These are phyloP conservation scores for Ectemnius cavifrons DNA, from an alignment of 2,888 invertebrate genomes.

Conservation along the genomic window DNA sequence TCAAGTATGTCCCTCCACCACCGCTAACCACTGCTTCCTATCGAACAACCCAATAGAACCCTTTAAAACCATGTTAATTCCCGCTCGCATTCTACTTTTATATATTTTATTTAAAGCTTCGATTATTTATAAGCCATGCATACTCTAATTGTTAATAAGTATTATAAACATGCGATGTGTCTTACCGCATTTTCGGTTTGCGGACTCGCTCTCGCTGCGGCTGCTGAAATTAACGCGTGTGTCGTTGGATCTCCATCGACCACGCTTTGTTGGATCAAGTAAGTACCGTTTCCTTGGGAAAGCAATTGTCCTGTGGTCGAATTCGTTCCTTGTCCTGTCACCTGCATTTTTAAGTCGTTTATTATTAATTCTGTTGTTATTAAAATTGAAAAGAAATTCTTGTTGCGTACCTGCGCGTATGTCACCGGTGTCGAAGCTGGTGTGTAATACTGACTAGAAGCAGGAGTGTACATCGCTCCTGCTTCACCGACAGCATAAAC, in stretches of 20 bases:
- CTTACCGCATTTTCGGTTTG: constrained; percentile 85
- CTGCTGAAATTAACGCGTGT: constrained; percentile 79
- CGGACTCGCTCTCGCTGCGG: constrained; percentile 83
- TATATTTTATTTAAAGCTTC: too few species aligned
- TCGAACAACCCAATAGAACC: constrained; percentile 69
- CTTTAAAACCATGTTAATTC: constrained; percentile 47
- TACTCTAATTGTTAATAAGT: too few species aligned
- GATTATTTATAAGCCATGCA: too few species aligned
- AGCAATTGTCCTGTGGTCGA: constrained; percentile 76
- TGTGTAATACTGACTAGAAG: constrained; percentile 86
- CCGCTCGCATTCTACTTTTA: too few species aligned
- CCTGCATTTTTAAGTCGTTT: constrained; percentile 53
- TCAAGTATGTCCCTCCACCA: constrained; percentile 79
- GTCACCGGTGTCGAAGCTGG: constrained; percentile 82
- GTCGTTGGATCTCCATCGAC: constrained; percentile 83
- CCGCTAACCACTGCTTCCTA: constrained; percentile 78
- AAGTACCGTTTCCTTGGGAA: constrained; percentile 79
- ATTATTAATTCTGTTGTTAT: not conserved
- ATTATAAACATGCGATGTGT: constrained; percentile 43
- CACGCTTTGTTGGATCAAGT: constrained; percentile 84
- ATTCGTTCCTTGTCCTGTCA: constrained; percentile 74
- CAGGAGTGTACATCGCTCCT: constrained; percentile 82
- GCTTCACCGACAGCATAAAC: constrained; percentile 87
- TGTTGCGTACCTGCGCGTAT: constrained; percentile 81
- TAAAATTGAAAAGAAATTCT: too few species aligned